phyloP scores from a whole-genome alignment of 1,140 invertebrate species.

The Yoshiicerus persimilis region DNA sequence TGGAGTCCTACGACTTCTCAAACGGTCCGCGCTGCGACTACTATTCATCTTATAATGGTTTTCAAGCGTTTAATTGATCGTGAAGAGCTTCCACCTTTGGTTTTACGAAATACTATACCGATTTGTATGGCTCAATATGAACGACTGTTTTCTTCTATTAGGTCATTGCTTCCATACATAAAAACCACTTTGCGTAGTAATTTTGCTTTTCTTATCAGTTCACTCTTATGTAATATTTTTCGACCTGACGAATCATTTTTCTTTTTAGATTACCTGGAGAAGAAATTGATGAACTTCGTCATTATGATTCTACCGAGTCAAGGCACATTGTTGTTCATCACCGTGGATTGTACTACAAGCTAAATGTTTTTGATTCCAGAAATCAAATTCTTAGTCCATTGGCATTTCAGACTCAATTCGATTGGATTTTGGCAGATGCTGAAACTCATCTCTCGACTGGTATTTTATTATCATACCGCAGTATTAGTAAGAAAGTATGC shows the following conservation, averaged over 20 bases:
- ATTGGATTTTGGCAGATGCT: slow-evolving; percentile 58
- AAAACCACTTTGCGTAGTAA: too few relatives aligned
- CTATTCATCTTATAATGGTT: slow-evolving; percentile 54
- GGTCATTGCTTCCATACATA: slow-evolving; percentile 49
- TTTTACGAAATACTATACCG: slow-evolving; percentile 57
- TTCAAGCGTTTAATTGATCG: slow-evolving; percentile 58
- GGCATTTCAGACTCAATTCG: slow-evolving; percentile 55
- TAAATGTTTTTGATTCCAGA: slow-evolving; percentile 56
- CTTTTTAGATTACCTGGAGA: slow-evolving; percentile 57
- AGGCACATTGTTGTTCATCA: slow-evolving; percentile 54
- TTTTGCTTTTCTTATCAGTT: too few relatives aligned
- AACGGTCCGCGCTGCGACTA: slow-evolving; percentile 56
- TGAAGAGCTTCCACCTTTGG: slow-evolving; percentile 57
- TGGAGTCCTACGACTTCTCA: slow-evolving; percentile 55
- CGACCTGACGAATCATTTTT: not conserved
- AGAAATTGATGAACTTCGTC: slow-evolving; percentile 56
- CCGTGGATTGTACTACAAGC: slow-evolving; percentile 54
- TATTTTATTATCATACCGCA: not conserved
- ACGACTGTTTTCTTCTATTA: slow-evolving; percentile 52
- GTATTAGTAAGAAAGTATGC: not conserved
- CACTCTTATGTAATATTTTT: not conserved
- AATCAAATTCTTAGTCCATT: slow-evolving; percentile 55
- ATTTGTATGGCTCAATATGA: slow-evolving; percentile 57
- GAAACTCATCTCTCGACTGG: slow-evolving; percentile 37
- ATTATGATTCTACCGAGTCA: slow-evolving; percentile 53